phyloP scores from a whole-genome alignment of 2,888 invertebrate genomes.

The Noctua comes region DNA sequence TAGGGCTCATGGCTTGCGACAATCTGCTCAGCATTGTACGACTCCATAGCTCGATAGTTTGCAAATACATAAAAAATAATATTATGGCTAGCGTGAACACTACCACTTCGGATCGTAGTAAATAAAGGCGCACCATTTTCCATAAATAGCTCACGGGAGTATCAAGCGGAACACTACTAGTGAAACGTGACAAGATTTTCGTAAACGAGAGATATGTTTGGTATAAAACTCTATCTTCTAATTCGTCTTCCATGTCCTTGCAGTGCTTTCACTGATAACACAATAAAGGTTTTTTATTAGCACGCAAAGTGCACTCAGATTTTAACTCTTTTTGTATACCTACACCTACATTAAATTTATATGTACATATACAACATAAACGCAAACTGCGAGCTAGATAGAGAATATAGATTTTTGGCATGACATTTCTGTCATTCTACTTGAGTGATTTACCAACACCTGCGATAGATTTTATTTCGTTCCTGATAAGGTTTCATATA shows the following conservation, averaged over 20 bases:
- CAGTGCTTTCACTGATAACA: slow-evolving; percentile 60
- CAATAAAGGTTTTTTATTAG: slow-evolving; percentile 48
- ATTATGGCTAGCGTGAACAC: slow-evolving; percentile 93
- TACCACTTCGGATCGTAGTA: slow-evolving; percentile 95
- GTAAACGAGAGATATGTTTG: slow-evolving; percentile 96
- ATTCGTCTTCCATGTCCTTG: slow-evolving; percentile 96
- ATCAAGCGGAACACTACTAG: slow-evolving; percentile 94
- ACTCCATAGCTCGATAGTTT: slow-evolving; percentile 96
- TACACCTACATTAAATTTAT: slow-evolving; percentile 57
- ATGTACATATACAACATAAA: slow-evolving; percentile 28
- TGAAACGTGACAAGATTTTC: slow-evolving; percentile 95
- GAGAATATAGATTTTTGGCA: slow-evolving; percentile 32
- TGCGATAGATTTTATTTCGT: neutral
- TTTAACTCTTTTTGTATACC: slow-evolving; percentile 47
- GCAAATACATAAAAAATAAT: slow-evolving; percentile 94
- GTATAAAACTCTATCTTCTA: slow-evolving; percentile 96
- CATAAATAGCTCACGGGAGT: slow-evolving; percentile 94
- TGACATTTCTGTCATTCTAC: slow-evolving; percentile 57
- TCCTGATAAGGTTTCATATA: accelerated
- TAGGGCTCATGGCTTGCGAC: slow-evolving; percentile 92
- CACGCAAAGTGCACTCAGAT: slow-evolving; percentile 43
- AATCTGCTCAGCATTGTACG: slow-evolving; percentile 93
- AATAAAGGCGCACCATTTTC: slow-evolving; percentile 94
- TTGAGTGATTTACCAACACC: slow-evolving; percentile 26
- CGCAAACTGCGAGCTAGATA: slow-evolving; percentile 8